Percentiles rank a stretch among this genome's conserved stretches.
These are phyloP conservation scores for Adelosebastes latens DNA, from an alignment of 2,797 vertebrate species.

Conservation along the genomic window DNA sequence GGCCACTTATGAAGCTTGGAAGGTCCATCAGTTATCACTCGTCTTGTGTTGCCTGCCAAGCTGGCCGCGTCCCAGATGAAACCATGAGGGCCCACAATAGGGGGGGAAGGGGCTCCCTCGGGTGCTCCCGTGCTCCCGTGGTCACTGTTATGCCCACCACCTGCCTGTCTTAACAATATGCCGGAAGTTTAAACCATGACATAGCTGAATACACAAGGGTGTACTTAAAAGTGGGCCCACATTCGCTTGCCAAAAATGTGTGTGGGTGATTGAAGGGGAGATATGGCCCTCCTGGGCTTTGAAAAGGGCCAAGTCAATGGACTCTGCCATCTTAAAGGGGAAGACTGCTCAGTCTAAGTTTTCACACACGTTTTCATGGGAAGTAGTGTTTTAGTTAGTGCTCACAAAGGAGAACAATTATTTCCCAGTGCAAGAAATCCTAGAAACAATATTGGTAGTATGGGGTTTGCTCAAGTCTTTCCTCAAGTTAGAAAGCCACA, in stretches of 20 bases:
- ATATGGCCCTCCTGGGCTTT: constrained; percentile 77
- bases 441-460: neutral
- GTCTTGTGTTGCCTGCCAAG: constrained; percentile 79
- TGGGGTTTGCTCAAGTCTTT: neutral
- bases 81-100: constrained; percentile 71
- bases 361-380: constrained; percentile 62
- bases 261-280: constrained; percentile 78
- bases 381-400: constrained; percentile 38
- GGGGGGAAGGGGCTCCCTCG: constrained; percentile 44
- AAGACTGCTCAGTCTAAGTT: constrained; percentile 58
- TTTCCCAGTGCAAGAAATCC: constrained; percentile 9
- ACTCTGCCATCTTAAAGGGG: constrained; percentile 70
- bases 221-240: constrained; percentile 76
- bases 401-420: constrained; percentile 35
- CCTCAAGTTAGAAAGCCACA: neutral
- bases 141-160: constrained; percentile 78
- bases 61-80: constrained; percentile 69
- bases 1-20: constrained; percentile 79
- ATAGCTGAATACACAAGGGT: constrained; percentile 81
- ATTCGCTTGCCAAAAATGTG: constrained; percentile 77
- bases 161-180: constrained; percentile 80
- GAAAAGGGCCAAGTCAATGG: constrained; percentile 74
- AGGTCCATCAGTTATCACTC: constrained; percentile 83
- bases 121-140: constrained; percentile 53
- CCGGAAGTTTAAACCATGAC: constrained; percentile 77